Evolutionary conservation across 2,797 vertebrate genomes (phyloP), one percentile per base, ranked within the genome.

Genomic region (Myotis pilosus): DNA sequence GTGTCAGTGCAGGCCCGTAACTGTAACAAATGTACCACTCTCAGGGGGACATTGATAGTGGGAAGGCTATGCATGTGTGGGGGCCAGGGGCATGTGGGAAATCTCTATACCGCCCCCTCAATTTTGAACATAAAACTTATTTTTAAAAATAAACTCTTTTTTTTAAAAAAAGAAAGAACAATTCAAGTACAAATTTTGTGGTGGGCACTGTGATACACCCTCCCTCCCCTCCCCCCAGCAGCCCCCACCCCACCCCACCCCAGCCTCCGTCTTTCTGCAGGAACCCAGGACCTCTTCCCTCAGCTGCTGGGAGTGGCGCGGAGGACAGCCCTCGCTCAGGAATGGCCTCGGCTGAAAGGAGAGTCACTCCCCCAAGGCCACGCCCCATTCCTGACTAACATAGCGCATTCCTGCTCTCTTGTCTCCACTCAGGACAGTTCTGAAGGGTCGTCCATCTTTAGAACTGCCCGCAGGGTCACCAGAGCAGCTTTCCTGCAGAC

Each of bases 111-210:
- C 36, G 25, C 79, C 41, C 72, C 38, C 30, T 64, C 55, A 30
- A 30, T 86, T 71, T 85, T 86, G 64, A 79, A 72, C 4, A 44
- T 53, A 62, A 44, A 71, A 62, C 64, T 94, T 30, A 30, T 22
- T 53, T 7, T 13, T 44, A 44, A 33, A 75, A 78, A 60, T 38
- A 62, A 62, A 20, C 3, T 41, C n/a, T 1, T 57, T 68, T 44
- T 47, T 87, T 25, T 3, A 9, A 12, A 69, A 64, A 81, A 51
- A 13, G 4, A 36, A 36, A 85, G 84, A 74, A 15, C 12, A 5
- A n/a, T 8, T 85, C n/a, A 38, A 71, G 8, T 10, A 25, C 1
- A 30, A 6, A 53, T 30, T 85, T 23, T 76, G 49, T 49, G 33
- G 64, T 30, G 19, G 66, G 38, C 23, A n/a, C n/a, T 60, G 19